Evolutionary conservation across 2,888 invertebrate species (phyloP).

Genomic region (Celastrina argiolus): DNA sequence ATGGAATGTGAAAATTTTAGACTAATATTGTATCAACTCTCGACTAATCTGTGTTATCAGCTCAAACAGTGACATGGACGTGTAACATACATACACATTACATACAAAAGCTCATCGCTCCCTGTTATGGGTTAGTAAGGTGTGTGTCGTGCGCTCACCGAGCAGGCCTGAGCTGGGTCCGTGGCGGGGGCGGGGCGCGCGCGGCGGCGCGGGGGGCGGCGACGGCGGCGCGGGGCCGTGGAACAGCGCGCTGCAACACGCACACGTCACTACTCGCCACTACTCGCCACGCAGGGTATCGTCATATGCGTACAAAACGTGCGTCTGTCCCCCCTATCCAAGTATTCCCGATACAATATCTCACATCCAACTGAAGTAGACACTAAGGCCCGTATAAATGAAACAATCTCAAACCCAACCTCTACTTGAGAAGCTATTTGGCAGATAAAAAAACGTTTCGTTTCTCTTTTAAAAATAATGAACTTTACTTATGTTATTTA

Average conservation of each 20-base stretch:
- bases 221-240: slow-evolving; percentile 53
- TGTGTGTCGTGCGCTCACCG: slow-evolving; percentile 49
- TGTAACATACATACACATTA: too few species aligned
- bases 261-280: slow-evolving; percentile 2
- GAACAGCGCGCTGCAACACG: slow-evolving; percentile 80
- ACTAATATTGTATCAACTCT: too few species aligned
- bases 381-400: too few species aligned
- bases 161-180: slow-evolving; percentile 73
- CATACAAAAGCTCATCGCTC: neutral
- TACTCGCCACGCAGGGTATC: neutral
- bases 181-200: slow-evolving; percentile 41
- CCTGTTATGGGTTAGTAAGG: neutral
- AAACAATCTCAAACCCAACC: too few species aligned
- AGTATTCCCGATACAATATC: neutral
- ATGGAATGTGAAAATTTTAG: neutral
- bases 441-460: too few species aligned
- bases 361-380: neutral
- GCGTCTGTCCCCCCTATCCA: neutral
- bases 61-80: too few species aligned
- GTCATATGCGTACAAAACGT: neutral
- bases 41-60: too few species aligned
- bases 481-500: too few species aligned
- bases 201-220: slow-evolving; percentile 32
- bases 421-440: too few species aligned
- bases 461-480: too few species aligned